These are phyloP conservation scores for Cyprinus carpio DNA, from an alignment of 2,113 vertebrate species.

Conservation along the genomic window DNA sequence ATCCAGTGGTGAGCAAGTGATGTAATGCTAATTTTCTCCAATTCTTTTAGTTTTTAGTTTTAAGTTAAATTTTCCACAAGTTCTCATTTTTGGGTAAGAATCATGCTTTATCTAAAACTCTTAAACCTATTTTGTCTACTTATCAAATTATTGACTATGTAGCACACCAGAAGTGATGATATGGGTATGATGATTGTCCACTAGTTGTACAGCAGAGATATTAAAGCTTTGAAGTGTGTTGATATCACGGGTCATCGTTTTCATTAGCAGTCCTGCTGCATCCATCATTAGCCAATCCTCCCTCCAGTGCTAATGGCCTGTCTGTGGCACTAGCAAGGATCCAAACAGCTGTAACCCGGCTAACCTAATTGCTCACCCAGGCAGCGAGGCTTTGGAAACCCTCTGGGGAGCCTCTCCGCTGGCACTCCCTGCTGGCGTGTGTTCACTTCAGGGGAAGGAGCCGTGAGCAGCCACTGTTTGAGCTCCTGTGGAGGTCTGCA, in stretches of 20 bases:
- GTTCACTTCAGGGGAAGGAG: background rate
- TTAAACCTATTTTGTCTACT: background rate
- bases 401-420: background rate
- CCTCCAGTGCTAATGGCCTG: conserved; percentile 11
- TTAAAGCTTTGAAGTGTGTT: background rate
- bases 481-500: background rate
- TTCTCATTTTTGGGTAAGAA: too few relatives aligned
- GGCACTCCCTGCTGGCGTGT: background rate
- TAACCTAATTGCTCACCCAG: conserved; percentile 18
- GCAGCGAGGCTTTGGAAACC: background rate
- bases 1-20: too few relatives aligned
- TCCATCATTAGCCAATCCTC: conserved; percentile 20
- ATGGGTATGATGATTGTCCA: background rate
- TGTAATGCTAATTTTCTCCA: too few relatives aligned
- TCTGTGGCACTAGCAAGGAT: conserved; percentile 17
- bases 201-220: background rate
- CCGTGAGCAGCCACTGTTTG: background rate
- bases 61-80: too few relatives aligned
- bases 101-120: background rate
- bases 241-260: background rate
- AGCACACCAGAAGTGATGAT: background rate
- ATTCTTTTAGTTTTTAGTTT: too few relatives aligned
- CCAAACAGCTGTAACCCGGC: conserved; percentile 40
- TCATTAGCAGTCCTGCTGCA: conserved; percentile 20
- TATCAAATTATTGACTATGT: too few relatives aligned